phyloP scores from a whole-genome alignment of 2,888 invertebrate genomes.

The Caenorhabditis angaria region DNA sequence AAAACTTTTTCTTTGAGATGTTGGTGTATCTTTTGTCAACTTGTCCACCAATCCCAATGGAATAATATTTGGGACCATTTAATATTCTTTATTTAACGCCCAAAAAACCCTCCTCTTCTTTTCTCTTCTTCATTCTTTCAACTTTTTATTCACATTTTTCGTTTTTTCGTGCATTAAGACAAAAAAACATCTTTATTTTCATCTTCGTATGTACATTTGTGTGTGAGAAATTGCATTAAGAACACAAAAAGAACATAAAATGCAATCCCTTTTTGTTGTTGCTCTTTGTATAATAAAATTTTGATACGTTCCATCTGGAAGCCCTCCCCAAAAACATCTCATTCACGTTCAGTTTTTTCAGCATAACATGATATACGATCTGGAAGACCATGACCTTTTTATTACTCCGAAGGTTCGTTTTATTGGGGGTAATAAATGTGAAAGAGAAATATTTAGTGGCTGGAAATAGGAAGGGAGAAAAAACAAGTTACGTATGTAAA shows the following conservation, averaged over 20 bases:
- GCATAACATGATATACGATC: constrained; percentile 54
- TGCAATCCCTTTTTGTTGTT: background rate
- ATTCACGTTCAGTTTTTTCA: constrained; percentile 4
- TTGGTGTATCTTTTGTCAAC: constrained; percentile 41
- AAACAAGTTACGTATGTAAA: background rate
- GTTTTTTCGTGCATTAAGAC: too few relatives aligned
- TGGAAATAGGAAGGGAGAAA: background rate
- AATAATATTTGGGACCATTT: constrained; percentile 49
- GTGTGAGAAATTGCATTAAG: background rate
- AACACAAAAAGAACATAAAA: constrained; percentile 8
- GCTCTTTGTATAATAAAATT: background rate
- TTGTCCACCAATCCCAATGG: constrained; percentile 37
- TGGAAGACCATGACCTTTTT: constrained; percentile 66
- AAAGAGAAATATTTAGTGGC: background rate
- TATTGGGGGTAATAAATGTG: constrained; percentile 1
- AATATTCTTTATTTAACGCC: constrained; percentile 46
- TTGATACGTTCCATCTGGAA: constrained; percentile 23
- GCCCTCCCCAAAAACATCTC: constrained; percentile 11
- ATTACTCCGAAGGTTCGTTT: constrained; percentile 61
- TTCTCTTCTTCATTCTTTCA: constrained; percentile 12
- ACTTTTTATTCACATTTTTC: constrained; percentile 2
- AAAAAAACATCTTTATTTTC: background rate
- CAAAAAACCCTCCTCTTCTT: constrained; percentile 3
- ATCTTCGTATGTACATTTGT: too few relatives aligned
- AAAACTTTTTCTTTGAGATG: constrained; percentile 25